Evolutionary conservation across 2,113 vertebrate genomes (phyloP), one percentile per base, ranked within the genome.

Genomic region (Vombatus ursinus): DNA sequence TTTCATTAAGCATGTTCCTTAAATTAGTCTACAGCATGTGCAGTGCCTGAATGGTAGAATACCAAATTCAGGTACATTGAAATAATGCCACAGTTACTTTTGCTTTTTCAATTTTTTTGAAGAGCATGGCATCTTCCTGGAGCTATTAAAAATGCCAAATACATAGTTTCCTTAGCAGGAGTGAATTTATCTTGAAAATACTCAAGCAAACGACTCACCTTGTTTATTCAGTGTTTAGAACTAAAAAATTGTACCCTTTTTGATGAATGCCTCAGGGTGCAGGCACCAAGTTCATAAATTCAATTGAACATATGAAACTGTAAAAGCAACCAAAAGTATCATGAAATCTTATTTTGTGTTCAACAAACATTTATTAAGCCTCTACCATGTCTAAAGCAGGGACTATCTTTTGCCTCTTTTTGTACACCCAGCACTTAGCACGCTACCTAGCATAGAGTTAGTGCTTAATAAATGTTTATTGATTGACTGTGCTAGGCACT

Each of bases 51-150:
- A 96, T 95, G 31, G 48, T 98, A 50, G 97, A 93, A 89, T 4
- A 95, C 94, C 94, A 97, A 91, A 50, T 95, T 97, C 53, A 96
- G 93, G 96, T 93, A 94, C 9, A 26, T 98, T 97, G 92, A 77
- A 98, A 49, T 96, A 94, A 95, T 47, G 25, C 89, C 92, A 92
- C 3, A 95, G 19, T 84, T 84, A 44, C 19, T 84, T 95, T 94
- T 96, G 90, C n/a, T 95, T 7, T 31, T 47, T 91, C 61, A 84
- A 54, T 90, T 96, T 54, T 54, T 97, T 95, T 97, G 95, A 97
- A 98, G 96, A 93, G 48, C 92, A 93, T 93, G 37, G n/a, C 68
- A 91, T 68, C 93, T 90, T 84, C 19, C 68, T 44, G 68, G 44
- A 84, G n/a, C 68, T 84, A 84, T 84, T 84, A 84, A 95, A 98